Evolutionary conservation across 2,797 vertebrate genomes (phyloP).

Genomic region (Bucorvus abyssinicus): DNA sequence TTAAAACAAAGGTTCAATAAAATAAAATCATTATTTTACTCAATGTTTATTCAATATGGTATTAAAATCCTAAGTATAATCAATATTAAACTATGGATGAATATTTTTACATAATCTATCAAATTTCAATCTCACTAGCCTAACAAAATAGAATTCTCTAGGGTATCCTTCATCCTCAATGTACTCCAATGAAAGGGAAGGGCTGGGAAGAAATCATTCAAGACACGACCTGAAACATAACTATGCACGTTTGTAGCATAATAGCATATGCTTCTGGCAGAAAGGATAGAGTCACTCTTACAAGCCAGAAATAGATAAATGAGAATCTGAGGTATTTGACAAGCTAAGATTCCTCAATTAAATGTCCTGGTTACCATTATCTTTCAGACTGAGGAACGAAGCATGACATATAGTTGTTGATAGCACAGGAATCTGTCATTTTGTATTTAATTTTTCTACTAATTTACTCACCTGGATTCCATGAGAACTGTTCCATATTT

Average conservation of each 20-base stretch:
- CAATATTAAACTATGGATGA: background rate
- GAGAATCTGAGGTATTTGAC: background rate
- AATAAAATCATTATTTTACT: background rate
- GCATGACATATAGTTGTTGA: background rate
- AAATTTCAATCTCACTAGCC: background rate
- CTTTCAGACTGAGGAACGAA: background rate
- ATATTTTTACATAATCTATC: background rate
- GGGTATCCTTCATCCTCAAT: background rate
- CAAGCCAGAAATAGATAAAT: background rate
- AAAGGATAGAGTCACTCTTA: background rate
- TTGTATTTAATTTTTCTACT: background rate
- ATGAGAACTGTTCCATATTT: slow-evolving; percentile 99
- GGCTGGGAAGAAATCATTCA: background rate
- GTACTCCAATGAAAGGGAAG: background rate
- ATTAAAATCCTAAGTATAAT: background rate
- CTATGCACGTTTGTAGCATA: background rate
- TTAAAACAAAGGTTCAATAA: background rate
- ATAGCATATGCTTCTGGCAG: background rate
- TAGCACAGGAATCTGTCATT: background rate
- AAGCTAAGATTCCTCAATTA: background rate
- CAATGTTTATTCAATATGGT: background rate
- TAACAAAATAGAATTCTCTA: background rate
- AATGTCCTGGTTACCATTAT: background rate
- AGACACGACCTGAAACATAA: background rate
- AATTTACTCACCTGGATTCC: slow-evolving; percentile 88